Evolutionary conservation across 2,888 invertebrate genomes (phyloP), one percentile per base, ranked within the genome.

Genomic region (Tetragonisca angustula): DNA sequence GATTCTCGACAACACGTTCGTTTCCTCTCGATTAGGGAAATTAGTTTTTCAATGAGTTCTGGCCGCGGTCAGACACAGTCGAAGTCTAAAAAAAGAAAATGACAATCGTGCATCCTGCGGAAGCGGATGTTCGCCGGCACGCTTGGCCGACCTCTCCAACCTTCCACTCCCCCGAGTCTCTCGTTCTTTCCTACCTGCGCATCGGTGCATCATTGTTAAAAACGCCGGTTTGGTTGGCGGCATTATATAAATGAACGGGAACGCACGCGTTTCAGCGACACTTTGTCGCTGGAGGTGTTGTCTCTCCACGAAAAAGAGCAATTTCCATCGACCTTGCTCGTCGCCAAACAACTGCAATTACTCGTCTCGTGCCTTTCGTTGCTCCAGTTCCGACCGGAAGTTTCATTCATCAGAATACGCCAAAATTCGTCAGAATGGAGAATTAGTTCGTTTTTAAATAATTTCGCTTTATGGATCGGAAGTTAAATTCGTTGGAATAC

Each of bases 61-160:
- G 36, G 80, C 27, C 24, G n/a, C 36, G 78, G 50, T 43, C 73
- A 65, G n/a, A 43, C 49, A 54, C 59, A 65, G 69, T 70, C 84
- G 87, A 86, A 87, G 81, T 67, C 70, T 80, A 65, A 89, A 88
- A 43, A 87, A 88, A 85, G 86, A 79, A 84, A 90, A 90, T 88
- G 88, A 88, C 90, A 90, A 91, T 90, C 87, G 91, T 86, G 87
- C 92, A 91, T 93, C 93, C 93, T 93, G 92, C 93, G 93, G 93
- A 93, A 93, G 90, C 93, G 93, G 93, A 93, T 93, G 92, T 88
- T 77, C 85, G 79, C 77, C 87, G 90, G 89, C 83, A 93, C 93
- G 92, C 92, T 93, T 90, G 87, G 93, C 90, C 93, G 91, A 91
- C 88, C 90, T 86, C 84, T 84, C 84, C 87, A 85, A 81, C 88